Conservation (phyloP, 2,797 vertebrate species). For the Acipenser ruthenus region DNA sequence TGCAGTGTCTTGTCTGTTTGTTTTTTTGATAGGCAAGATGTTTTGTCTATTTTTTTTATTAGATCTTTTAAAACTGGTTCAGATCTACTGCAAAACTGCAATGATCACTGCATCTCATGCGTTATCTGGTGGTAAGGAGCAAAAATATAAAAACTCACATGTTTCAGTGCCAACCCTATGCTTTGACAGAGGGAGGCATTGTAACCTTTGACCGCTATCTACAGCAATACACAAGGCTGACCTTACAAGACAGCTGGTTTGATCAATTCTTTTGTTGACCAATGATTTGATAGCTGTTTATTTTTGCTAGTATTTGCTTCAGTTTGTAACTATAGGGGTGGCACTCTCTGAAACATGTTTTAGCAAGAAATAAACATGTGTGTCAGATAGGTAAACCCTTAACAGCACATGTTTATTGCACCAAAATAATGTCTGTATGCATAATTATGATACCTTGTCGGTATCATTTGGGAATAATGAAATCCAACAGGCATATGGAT, state of each 20-base stretch:
- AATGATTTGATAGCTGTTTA: too few relatives aligned
- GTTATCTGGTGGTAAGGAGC: conserved; percentile 99
- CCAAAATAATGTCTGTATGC: conserved; percentile 99
- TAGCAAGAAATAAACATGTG: conserved; percentile 99
- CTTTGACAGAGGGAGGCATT: conserved; percentile 69
- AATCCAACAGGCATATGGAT: conserved; percentile 99
- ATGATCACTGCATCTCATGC: conserved; percentile 99
- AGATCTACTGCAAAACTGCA: conserved; percentile 48
- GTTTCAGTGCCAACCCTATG: conserved; percentile 99
- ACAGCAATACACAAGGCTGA: too few relatives aligned
- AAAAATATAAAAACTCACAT: conserved; percentile 99
- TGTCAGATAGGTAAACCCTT: conserved; percentile 92
- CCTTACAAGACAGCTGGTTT: too few relatives aligned
- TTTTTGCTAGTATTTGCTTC: too few relatives aligned
- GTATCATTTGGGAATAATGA: conserved; percentile 99
- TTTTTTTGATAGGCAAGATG: conserved; percentile 56
- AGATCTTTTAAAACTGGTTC: conserved; percentile 25
- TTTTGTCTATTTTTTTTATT: conserved; percentile 38
- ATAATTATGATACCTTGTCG: conserved; percentile 98
- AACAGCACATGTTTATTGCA: conserved; percentile 99
- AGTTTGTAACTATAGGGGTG: conserved; percentile 91
- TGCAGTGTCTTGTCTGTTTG: conserved; percentile 77
- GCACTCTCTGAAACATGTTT: conserved; percentile 99
- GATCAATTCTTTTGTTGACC: too few relatives aligned
- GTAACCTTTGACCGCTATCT: too few relatives aligned